phyloP scores from a whole-genome alignment of 2,797 vertebrate genomes.

The Spinus pinus region DNA sequence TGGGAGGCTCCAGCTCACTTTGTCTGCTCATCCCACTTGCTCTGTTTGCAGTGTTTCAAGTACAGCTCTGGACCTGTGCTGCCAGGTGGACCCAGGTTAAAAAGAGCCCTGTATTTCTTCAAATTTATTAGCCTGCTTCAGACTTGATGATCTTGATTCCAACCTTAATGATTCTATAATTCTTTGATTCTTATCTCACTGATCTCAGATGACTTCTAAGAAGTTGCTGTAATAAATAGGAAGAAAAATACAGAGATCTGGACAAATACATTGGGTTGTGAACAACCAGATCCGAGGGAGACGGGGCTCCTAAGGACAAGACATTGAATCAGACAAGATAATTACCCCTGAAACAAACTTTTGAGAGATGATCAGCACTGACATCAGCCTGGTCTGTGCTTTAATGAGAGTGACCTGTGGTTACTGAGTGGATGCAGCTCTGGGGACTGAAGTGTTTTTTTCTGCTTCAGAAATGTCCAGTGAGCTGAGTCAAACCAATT shows the following conservation, averaged over 20 bases:
- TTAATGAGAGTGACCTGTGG: neutral
- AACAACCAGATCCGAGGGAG: neutral
- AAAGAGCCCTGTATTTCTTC: neutral
- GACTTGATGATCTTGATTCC: neutral
- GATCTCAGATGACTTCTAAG: neutral
- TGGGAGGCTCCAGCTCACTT: neutral
- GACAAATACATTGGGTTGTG: neutral
- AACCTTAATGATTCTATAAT: neutral
- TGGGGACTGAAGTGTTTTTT: neutral
- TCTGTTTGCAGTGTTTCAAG: neutral
- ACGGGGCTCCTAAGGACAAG: neutral
- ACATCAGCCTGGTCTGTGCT: neutral
- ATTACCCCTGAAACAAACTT: neutral
- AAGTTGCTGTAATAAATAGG: neutral
- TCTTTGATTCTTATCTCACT: neutral
- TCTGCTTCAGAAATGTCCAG: neutral
- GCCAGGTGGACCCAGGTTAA: neutral
- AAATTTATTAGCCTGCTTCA: neutral
- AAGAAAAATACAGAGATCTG: neutral
- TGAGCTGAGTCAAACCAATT: neutral
- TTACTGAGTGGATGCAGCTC: neutral
- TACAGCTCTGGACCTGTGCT: neutral
- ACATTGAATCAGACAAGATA: neutral
- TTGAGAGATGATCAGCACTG: neutral
- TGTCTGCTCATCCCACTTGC: neutral